Base-by-base conservation (phyloP, 2,888 invertebrate species). In the Ectobius pallidus region DNA sequence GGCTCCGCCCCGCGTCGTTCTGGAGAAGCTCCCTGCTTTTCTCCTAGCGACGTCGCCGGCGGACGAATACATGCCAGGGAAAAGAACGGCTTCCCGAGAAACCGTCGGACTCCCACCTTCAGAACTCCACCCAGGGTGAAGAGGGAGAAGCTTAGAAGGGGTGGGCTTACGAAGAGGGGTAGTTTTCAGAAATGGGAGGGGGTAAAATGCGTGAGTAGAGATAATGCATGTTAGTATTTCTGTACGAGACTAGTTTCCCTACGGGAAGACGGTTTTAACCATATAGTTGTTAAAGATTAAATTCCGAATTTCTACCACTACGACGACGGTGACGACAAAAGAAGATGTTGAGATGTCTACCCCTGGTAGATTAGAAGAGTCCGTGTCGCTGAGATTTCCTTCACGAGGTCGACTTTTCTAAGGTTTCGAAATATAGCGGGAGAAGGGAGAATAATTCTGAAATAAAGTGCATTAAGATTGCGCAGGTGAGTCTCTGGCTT, bases 191-290 rank as follows among this genome's bases (percentile, higher is more conserved):
- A 14, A 25, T 1, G 20, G 25, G 65, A 27, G 62, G 44, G 22
- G n/a, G 69, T 32, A 46, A 32, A 32, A 49, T 62, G 62, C 42
- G 72, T 65, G 46, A 34, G 44, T 25, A 62, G 68, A 68, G 73
- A 71, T 75, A 75, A 75, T 75, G 71, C 75, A 75, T 75, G 73
- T 58, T 63, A 71, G 69, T 69, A 71, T 74, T 67, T 67, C 72
- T 75, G 75, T 73, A 70, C 55, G 72, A 63, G 61, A 68, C 69
- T 69, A 69, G 75, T 75, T 74, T 74, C 75, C 73, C 71, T 70
- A 72, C 71, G 58, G 73, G 67, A 73, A 75, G 75, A 73, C 72
- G 75, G 69, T 73, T 72, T 68, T 62, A 62, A 70, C 46, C 65
- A 27, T 46, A 69, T 58, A 65, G 39, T 27, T 69, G 69, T 42